These are phyloP conservation scores for Gopherus evgoodei DNA, from an alignment of 2,113 vertebrate species.

Conservation along the genomic window DNA sequence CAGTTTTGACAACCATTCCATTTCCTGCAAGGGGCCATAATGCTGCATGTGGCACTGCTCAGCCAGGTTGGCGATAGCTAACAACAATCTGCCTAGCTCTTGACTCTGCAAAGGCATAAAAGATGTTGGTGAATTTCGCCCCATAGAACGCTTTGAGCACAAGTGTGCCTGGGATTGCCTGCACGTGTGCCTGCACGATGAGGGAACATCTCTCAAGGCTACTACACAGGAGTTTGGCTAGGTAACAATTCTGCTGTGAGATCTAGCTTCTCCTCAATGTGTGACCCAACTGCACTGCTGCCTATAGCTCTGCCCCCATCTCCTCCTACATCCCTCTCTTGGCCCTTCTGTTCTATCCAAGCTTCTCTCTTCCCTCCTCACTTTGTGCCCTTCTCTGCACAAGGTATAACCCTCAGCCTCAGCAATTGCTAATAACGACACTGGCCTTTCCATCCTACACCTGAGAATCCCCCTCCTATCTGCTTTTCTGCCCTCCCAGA, in stretches of 20 bases:
- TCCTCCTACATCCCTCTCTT: neutral
- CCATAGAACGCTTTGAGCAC: fast-evolving
- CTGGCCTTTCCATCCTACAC: neutral
- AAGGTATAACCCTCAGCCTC: neutral
- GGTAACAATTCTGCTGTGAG: neutral
- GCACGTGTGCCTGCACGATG: neutral
- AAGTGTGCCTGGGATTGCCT: neutral
- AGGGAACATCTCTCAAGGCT: neutral
- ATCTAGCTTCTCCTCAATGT: neutral
- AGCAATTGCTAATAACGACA: neutral
- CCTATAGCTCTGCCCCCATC: neutral
- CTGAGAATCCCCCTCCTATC: neutral
- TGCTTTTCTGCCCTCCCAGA: neutral
- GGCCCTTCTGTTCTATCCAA: fast-evolving
- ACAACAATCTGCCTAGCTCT: slow-evolving; percentile 69
- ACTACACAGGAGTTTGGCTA: neutral
- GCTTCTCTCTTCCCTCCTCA: neutral
- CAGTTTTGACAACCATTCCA: slow-evolving; percentile 73
- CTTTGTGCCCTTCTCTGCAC: neutral
- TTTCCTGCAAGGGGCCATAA: slow-evolving; percentile 58
- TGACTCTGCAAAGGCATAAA: slow-evolving; percentile 62
- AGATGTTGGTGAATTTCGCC: fast-evolving
- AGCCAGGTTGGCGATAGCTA: slow-evolving; percentile 75
- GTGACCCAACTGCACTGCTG: neutral
- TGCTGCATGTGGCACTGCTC: slow-evolving; percentile 76